A percentile compares a stretch with the other conserved stretches of the same genome.
Evolutionary conservation across 2,113 vertebrate species (phyloP).

Genomic region (Gymnobelideus leadbeateri): DNA sequence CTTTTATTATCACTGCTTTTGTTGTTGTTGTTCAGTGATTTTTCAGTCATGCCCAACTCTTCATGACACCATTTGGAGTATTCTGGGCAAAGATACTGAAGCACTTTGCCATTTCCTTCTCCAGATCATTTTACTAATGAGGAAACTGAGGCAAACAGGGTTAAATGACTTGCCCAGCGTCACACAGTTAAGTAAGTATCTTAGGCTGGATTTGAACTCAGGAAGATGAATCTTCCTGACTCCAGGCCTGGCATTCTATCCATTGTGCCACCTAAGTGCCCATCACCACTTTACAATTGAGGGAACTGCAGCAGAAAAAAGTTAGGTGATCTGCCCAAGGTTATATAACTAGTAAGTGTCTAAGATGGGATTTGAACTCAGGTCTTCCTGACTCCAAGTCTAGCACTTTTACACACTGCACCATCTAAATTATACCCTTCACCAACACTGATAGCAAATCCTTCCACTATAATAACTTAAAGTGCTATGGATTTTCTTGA

Average conservation of each 20-base stretch:
- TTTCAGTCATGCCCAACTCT: not conserved
- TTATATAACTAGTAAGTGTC: not conserved
- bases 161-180: not conserved
- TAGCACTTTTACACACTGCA: not conserved
- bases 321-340: not conserved
- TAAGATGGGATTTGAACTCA: not conserved
- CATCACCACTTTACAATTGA: not conserved
- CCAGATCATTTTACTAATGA: not conserved
- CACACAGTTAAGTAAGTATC: not conserved
- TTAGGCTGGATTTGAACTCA: not conserved
- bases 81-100: not conserved
- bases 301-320: too few species aligned
- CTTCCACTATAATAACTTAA: not conserved
- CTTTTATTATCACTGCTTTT: not conserved
- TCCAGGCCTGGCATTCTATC: not conserved
- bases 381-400: not conserved
- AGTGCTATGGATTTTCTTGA: not conserved
- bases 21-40: not conserved
- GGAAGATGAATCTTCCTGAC: not conserved
- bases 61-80: not conserved
- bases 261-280: not conserved
- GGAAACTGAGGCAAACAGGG: not conserved
- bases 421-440: not conserved
- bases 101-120: not conserved
- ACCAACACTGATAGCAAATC: not conserved